Percentiles rank a stretch among this genome's conserved stretches.
These are phyloP conservation scores for Thamnophis sirtalis DNA, from an alignment of 2,113 vertebrate species.

Conservation along the genomic window DNA sequence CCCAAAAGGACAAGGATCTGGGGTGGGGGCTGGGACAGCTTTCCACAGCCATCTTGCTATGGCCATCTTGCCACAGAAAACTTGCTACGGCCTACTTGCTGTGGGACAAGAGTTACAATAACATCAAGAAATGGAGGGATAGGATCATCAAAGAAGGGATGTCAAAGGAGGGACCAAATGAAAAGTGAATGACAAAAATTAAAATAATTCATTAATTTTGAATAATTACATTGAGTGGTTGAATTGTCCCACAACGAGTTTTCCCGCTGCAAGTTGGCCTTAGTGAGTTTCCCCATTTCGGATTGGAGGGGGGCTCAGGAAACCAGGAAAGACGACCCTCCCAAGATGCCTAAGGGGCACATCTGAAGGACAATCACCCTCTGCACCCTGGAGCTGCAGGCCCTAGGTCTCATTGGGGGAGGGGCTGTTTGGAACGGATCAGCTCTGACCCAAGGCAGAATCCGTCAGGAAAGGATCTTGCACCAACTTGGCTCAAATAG, in stretches of 20 bases:
- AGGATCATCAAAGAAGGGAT: neutral
- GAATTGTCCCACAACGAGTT: neutral
- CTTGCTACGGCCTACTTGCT: neutral
- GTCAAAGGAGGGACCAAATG: neutral
- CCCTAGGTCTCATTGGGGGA: too few relatives aligned
- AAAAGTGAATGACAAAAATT: neutral
- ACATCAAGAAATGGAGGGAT: neutral
- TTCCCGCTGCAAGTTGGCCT: neutral
- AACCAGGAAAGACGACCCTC: neutral
- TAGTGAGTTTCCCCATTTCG: accelerated
- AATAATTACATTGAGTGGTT: neutral
- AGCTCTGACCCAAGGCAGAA: neutral
- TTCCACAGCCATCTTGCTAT: neutral
- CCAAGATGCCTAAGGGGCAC: neutral
- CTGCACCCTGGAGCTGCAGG: neutral
- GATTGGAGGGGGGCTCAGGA: neutral
- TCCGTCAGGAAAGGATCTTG: neutral
- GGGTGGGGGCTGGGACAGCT: too few relatives aligned
- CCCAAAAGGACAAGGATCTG: neutral
- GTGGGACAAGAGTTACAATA: neutral
- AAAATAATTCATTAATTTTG: neutral
- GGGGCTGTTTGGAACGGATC: neutral
- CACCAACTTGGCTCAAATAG: neutral
- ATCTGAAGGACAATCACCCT: neutral
- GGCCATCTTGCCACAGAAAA: neutral